A percentile compares a stretch with the other conserved stretches of the same genome.
Conservation (phyloP, 2,113 vertebrate species). For the Melanerpes formicivorus region DNA sequence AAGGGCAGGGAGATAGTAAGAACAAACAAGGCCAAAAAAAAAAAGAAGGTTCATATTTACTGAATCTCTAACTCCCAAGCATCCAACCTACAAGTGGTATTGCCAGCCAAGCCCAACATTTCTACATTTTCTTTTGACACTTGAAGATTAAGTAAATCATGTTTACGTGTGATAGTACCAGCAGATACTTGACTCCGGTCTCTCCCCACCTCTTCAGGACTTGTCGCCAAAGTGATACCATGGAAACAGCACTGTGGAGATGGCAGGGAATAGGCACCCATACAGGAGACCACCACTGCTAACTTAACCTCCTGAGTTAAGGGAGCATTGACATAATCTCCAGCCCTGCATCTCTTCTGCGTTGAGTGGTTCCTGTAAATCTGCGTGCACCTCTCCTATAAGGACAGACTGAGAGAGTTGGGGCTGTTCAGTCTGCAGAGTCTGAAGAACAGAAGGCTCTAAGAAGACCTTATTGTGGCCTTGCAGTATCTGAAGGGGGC, state of each 20-base stretch:
- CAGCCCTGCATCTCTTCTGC: background rate
- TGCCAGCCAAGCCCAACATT: background rate
- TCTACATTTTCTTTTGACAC: conserved; percentile 42
- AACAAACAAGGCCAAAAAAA: background rate
- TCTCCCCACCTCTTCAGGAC: background rate
- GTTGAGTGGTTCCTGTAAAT: background rate
- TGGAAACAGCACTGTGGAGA: background rate
- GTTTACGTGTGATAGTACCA: background rate
- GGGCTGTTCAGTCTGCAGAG: too few species aligned
- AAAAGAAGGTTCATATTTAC: background rate
- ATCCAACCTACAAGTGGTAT: background rate
- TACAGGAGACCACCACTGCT: background rate
- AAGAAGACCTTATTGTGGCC: too few species aligned
- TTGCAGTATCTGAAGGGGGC: too few species aligned
- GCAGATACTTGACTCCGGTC: background rate
- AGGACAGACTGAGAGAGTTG: too few species aligned
- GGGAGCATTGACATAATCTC: background rate
- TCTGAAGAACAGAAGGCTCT: too few species aligned
- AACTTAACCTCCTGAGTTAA: background rate
- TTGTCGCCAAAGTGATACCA: background rate
- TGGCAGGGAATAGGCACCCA: background rate
- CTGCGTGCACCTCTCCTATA: background rate
- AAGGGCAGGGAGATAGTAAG: background rate
- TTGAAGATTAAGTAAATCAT: conserved; percentile 29
- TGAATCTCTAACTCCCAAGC: background rate